A percentile compares a stretch with the other conserved stretches of the same genome.
Evolutionary conservation across 2,888 invertebrate genomes (phyloP).

Genomic region (Eulithis testata): DNA sequence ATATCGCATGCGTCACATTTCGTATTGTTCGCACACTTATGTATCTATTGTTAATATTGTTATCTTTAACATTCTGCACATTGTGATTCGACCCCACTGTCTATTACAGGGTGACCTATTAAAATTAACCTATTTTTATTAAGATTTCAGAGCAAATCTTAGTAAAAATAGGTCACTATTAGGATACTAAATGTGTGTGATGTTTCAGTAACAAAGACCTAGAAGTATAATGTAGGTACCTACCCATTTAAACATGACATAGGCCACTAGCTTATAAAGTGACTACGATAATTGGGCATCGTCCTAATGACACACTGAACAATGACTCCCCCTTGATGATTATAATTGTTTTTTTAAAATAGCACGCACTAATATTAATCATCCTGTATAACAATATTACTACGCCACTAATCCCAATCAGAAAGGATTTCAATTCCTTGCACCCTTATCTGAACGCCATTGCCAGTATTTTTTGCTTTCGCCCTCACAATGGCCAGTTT

Average conservation of each 20-base stretch:
- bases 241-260: too few relatives aligned
- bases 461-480: constrained; percentile 51
- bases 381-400: constrained; percentile 47
- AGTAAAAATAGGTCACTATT: too few relatives aligned
- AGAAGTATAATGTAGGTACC: neutral
- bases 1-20: constrained; percentile 76
- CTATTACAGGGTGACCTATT: constrained; percentile 48
- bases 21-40: constrained; percentile 52
- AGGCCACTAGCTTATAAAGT: too few relatives aligned
- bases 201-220: neutral
- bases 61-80: constrained; percentile 46
- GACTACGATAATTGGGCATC: too few relatives aligned
- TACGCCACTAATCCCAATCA: constrained; percentile 73
- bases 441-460: constrained; percentile 51
- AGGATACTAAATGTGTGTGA: neutral
- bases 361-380: constrained; percentile 15
- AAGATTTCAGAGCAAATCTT: neutral
- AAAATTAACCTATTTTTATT: neutral
- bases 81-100: constrained; percentile 66
- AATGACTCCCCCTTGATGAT: neutral
- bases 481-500: constrained; percentile 49
- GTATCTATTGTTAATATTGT: constrained; percentile 57
- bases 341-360: constrained; percentile 2
- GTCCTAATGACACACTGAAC: neutral
- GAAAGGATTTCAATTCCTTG: constrained; percentile 68